Evolutionary conservation across 1,140 invertebrate genomes (phyloP), one percentile per base, ranked within the genome.

Genomic region (Cepaea nemoralis): DNA sequence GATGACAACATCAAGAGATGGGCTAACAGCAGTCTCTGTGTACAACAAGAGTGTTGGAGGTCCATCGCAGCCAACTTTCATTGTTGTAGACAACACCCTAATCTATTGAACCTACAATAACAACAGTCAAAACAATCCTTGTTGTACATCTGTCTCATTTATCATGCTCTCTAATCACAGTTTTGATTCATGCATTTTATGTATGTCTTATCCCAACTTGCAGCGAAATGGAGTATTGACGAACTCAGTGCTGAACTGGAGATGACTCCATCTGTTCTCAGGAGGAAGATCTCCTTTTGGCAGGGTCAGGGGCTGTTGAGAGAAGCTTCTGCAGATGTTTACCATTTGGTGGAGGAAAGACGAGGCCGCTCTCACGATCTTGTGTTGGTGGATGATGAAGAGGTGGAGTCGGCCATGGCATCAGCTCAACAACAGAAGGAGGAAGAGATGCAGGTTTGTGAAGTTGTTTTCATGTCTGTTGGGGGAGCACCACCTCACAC

Each of bases 391-490:
- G 94, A 95, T 81, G 97, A 99, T 87, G 97, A 97, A 86, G 97
- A 99, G 91, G 92, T 94, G 10, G 97, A 98, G 91, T 97, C 96
- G 89, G 96, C 95, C 0, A 97, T 98, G 95, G 96, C 96, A 10
- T 97, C 96, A 31, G 95, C 96, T 16, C 95, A 96, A 90, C 96
- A 97, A 91, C 97, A 98, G 92, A 93, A 96, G 77, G 96, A 98
- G 91, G 96, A 97, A 86, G 97, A 98, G 73, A 81, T 88, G 83
- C 88, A 88, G 87, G 88, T 89, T 24, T 45, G 63, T 75, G 35
- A 0, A 42, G 35, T 66, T n/a, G 27, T 79, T 69, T 78, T 19
- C 16, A 66, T 27, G 55, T 78, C 40, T 37, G 24, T 69, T 42
- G n/a, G 14, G 35, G 12, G n/a, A 37, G 8, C 27, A 35, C 8